Conservation (phyloP, 2,797 vertebrate genomes). For the Lophura swinhoii region DNA sequence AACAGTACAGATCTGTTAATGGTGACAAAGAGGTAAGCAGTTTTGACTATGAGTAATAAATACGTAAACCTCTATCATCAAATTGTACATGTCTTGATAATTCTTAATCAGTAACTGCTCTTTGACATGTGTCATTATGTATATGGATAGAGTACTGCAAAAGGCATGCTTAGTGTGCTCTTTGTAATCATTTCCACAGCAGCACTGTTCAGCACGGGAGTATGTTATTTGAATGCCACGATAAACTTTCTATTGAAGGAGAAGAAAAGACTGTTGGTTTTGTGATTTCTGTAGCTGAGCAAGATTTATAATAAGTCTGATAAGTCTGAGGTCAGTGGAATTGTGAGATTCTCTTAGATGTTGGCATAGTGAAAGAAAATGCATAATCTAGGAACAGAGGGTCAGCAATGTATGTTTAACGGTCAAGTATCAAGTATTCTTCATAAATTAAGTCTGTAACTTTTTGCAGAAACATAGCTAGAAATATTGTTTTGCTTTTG, state of each 20-base stretch:
- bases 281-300: not conserved
- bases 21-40: conserved; percentile 93
- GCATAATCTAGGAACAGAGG: not conserved
- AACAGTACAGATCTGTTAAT: conserved; percentile 96
- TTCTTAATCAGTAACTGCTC: not conserved
- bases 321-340: not conserved
- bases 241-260: not conserved
- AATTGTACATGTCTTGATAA: not conserved
- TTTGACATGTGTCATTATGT: not conserved
- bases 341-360: not conserved
- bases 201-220: not conserved
- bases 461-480: not conserved
- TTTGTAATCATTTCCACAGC: not conserved
- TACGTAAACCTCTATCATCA: not conserved
- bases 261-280: not conserved
- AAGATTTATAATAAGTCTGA: not conserved
- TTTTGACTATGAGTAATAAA: not conserved
- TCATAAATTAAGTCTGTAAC: not conserved
- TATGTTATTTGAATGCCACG: not conserved
- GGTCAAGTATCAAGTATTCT: not conserved
- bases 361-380: not conserved
- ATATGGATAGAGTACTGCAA: not conserved
- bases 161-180: not conserved
- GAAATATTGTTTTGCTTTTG: not conserved
- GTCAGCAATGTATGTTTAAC: not conserved